These are phyloP conservation scores for Marasmarcha lunaedactyla DNA, from an alignment of 2,888 invertebrate species.

Conservation along the genomic window DNA sequence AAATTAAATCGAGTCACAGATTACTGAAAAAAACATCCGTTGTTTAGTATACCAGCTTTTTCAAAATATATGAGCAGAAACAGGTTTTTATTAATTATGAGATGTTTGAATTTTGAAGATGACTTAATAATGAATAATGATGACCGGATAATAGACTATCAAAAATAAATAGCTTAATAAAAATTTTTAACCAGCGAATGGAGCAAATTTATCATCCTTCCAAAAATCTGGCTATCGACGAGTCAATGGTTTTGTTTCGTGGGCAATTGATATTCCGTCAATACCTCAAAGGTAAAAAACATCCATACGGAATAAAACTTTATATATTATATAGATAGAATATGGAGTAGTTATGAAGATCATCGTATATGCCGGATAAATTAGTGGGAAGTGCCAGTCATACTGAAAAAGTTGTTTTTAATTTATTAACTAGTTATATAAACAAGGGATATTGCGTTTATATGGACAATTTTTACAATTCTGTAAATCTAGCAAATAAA, in stretches of 20 bases:
- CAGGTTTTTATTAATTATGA: conserved; percentile 13
- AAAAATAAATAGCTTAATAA: conserved; percentile 13
- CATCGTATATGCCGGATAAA: conserved; percentile 12
- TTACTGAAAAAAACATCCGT: conserved; percentile 15
- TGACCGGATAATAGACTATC: conserved; percentile 13
- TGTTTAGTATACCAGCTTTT: conserved; percentile 14
- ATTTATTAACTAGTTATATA: conserved; percentile 13
- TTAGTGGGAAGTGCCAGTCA: conserved; percentile 13
- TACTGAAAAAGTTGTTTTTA: conserved; percentile 17
- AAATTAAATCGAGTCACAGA: conserved; percentile 13
- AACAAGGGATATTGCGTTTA: conserved; percentile 16
- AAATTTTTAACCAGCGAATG: conserved; percentile 12
- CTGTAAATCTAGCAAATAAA: conserved; percentile 13
- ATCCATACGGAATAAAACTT: conserved; percentile 13
- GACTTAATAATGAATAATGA: too few relatives aligned
- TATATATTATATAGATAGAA: conserved; percentile 14
- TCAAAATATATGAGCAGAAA: conserved; percentile 15
- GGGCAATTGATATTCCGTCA: conserved; percentile 15
- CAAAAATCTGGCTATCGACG: conserved; percentile 13
- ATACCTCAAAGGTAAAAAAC: conserved; percentile 14
- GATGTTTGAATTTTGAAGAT: conserved; percentile 13
- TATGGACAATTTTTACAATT: conserved; percentile 21
- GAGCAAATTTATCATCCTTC: background rate
- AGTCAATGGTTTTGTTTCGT: conserved; percentile 16
- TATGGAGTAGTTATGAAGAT: conserved; percentile 11